phyloP scores from a whole-genome alignment of 2,888 invertebrate species.

The Tetranychus truncatus region DNA sequence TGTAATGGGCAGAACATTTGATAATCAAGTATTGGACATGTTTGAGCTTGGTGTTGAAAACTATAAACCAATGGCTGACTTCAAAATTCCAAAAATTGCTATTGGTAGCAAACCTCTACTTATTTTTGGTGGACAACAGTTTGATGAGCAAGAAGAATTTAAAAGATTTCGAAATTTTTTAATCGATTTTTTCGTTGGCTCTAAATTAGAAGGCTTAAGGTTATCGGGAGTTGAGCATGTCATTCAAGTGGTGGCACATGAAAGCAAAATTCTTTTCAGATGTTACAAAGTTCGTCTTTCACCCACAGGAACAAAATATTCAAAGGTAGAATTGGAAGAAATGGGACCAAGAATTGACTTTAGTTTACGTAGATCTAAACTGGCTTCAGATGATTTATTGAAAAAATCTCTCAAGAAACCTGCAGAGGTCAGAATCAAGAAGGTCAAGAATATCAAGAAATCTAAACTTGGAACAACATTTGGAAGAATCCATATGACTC shows the following conservation, averaged over 20 bases:
- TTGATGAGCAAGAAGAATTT: slow-evolving; percentile 58
- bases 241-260: slow-evolving; percentile 65
- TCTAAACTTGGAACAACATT: slow-evolving; percentile 73
- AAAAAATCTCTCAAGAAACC: slow-evolving; percentile 52
- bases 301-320: slow-evolving; percentile 71
- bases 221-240: slow-evolving; percentile 86
- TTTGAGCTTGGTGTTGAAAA: slow-evolving; percentile 75
- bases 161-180: slow-evolving; percentile 68
- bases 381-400: slow-evolving; percentile 73
- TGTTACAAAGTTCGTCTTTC: slow-evolving; percentile 52
- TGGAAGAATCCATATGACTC: slow-evolving; percentile 79
- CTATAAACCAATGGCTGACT: slow-evolving; percentile 57
- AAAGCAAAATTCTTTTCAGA: slow-evolving; percentile 31
- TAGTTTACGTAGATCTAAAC: slow-evolving; percentile 57
- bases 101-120: slow-evolving; percentile 74
- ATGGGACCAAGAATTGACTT: slow-evolving; percentile 86
- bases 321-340: slow-evolving; percentile 75
- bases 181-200: slow-evolving; percentile 72
- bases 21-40: slow-evolving; percentile 82
- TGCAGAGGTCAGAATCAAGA: slow-evolving; percentile 53
- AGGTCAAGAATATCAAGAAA: slow-evolving; percentile 72
- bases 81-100: slow-evolving; percentile 49
- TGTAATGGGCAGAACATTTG: slow-evolving; percentile 65
- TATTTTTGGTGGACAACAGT: slow-evolving; percentile 73
- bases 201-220: slow-evolving; percentile 56